A percentile compares a stretch with the other conserved stretches of the same genome.
Evolutionary conservation across 2,797 vertebrate species (phyloP).

Genomic region (Sphaeramia orbicularis): DNA sequence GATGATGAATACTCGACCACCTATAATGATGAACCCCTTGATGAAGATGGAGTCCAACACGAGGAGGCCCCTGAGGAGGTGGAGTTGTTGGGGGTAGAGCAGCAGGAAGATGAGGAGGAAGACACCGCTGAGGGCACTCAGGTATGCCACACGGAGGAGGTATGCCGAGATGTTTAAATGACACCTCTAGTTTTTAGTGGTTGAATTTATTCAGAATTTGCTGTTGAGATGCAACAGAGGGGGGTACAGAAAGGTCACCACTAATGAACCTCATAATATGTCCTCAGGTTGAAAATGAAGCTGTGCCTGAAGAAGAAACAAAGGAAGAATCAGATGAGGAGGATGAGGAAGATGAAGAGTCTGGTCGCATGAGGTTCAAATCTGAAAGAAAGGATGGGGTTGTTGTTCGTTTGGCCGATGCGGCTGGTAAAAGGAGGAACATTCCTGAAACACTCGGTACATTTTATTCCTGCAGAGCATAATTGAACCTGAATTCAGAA

Average conservation of each 20-base stretch:
- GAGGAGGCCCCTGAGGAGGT: slow-evolving; percentile 71
- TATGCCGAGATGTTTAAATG: slow-evolving; percentile 49
- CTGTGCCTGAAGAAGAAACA: slow-evolving; percentile 84
- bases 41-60: slow-evolving; percentile 60
- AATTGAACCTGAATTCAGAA: not conserved
- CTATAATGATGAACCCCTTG: slow-evolving; percentile 72
- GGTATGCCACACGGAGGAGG: slow-evolving; percentile 89
- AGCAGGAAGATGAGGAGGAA: slow-evolving; percentile 80
- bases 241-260: not conserved
- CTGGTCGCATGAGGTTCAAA: slow-evolving; percentile 94
- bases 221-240: not conserved
- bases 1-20: slow-evolving; percentile 90
- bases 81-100: slow-evolving; percentile 79
- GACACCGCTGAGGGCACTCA: slow-evolving; percentile 76
- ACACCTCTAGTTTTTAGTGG: not conserved
- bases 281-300: slow-evolving; percentile 86
- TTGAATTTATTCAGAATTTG: not conserved
- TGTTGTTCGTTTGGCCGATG: slow-evolving; percentile 92
- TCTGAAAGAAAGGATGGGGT: slow-evolving; percentile 94
- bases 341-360: slow-evolving; percentile 92
- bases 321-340: slow-evolving; percentile 97
- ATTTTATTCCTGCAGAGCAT: not conserved
- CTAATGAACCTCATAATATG: slow-evolving; percentile 12
- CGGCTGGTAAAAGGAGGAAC: slow-evolving; percentile 91
- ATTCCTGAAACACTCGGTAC: slow-evolving; percentile 98